phyloP scores from a whole-genome alignment of 1,140 invertebrate species.

The Drosophila parabipectinata region DNA sequence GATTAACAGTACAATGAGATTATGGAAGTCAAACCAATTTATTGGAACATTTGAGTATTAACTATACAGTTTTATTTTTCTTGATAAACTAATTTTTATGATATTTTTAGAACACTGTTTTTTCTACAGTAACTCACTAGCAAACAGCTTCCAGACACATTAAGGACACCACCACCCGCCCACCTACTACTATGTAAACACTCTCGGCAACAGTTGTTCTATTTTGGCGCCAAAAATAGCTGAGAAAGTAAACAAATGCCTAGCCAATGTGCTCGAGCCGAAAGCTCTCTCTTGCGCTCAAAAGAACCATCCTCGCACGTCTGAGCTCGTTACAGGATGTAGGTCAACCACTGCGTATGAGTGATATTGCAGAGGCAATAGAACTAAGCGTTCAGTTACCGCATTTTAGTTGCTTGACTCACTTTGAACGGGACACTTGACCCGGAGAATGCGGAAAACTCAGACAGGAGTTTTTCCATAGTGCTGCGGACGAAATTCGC shows the following conservation, averaged over 20 bases:
- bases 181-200: conserved; percentile 22
- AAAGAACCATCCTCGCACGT: not conserved
- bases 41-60: not conserved
- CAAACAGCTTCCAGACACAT: not conserved
- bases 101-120: not conserved
- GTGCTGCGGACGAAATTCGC: conserved; percentile 45
- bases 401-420: conserved; percentile 59
- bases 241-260: conserved; percentile 60
- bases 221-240: conserved; percentile 80
- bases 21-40: not conserved
- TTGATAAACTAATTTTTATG: not conserved
- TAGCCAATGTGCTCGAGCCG: conserved; percentile 6
- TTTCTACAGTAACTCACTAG: not conserved
- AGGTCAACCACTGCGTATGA: conserved; percentile 74
- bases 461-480: conserved; percentile 1
- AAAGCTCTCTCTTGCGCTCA: conserved; percentile 41
- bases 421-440: conserved; percentile 40
- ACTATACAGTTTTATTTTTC: not conserved
- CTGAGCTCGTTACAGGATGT: conserved; percentile 42
- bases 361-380: conserved; percentile 37
- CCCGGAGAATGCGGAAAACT: conserved; percentile 20
- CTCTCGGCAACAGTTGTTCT: conserved; percentile 70
- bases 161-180: conserved; percentile 9
- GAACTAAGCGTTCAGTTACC: conserved; percentile 32
- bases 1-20: not conserved